Evolutionary conservation across 2,113 vertebrate genomes (phyloP).

Genomic region (Vidua macroura): DNA sequence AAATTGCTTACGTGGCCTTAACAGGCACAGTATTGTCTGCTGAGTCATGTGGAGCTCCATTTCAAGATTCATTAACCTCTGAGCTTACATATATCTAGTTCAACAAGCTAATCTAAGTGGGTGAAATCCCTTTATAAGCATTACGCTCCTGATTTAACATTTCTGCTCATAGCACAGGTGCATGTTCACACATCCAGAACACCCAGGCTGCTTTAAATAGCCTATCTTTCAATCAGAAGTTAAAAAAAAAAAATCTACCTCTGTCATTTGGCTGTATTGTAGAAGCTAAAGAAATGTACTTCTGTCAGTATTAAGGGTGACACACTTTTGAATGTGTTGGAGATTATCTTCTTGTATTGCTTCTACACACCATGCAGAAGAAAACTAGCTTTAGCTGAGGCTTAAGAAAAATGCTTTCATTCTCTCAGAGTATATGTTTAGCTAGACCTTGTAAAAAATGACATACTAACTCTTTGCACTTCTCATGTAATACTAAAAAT

Average conservation of each 20-base stretch:
- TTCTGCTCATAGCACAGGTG: slow-evolving; percentile 27
- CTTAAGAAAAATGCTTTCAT: neutral
- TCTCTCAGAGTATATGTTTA: neutral
- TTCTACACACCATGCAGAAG: neutral
- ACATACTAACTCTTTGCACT: neutral
- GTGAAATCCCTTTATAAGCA: slow-evolving; percentile 16
- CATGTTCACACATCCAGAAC: neutral
- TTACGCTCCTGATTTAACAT: slow-evolving; percentile 9
- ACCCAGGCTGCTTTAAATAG: neutral
- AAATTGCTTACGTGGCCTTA: neutral
- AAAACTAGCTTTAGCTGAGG: neutral
- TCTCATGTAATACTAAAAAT: neutral
- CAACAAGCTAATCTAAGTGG: slow-evolving; percentile 39
- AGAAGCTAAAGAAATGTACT: neutral
- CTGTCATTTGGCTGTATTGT: neutral
- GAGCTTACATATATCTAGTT: slow-evolving; percentile 42
- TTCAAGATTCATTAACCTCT: slow-evolving; percentile 54
- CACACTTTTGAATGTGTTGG: neutral
- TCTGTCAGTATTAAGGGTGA: neutral
- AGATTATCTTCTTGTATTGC: neutral
- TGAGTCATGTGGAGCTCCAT: neutral
- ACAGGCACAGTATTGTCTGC: neutral
- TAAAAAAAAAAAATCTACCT: neutral
- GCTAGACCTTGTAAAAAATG: neutral
- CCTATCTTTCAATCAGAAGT: slow-evolving; percentile 15